Base-by-base conservation (phyloP, 2,797 vertebrate species). In the Danio aesculapii region DNA sequence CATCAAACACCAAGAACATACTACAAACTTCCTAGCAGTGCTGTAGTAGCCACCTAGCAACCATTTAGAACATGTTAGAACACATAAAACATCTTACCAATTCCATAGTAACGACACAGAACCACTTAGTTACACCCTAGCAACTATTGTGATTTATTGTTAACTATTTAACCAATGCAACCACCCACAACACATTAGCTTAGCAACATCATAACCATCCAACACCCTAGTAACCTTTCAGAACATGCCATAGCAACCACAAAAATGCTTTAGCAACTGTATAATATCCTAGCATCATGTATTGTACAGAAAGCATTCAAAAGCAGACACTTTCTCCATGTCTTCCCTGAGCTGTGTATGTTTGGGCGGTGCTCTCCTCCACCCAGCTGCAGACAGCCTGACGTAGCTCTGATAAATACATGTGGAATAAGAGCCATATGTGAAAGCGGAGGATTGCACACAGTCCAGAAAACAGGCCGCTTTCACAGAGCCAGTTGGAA, bases 361-460 rank as follows among this genome's bases (percentile, higher is more conserved):
- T 73, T 58, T 71, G 53, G 43, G 41, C 41, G 41, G 39, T 44
- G 58, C 57, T 83, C 59, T 80, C 58, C 47, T 80, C 58, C 47
- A 73, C 81, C 84, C 84, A 79, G 82, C 84, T 84, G 77, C 83
- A 72, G 71, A 72, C 70, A 30, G 82, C 63, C 82, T 82, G 84
- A 85, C 58, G 50, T 85, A 80, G 81, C 53, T 73, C 85, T 72
- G 83, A 84, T 75, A 79, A 85, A 86, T 83, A 82, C 67, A 81
- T 73, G 81, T 83, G 69, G 68, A 86, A 88, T 86, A 84, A 79
- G 80, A 85, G 83, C 76, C 83, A 86, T 85, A 84, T 86, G 83
- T 81, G 83, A 79, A 61, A 73, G 75, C 78, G 44, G 75, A 78
- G 41, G 81, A 86, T 76, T 1, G 76, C 79, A 83, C 71, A 75